These are phyloP conservation scores for Hypanus sabinus DNA, from an alignment of 2,113 vertebrate species.

Conservation along the genomic window DNA sequence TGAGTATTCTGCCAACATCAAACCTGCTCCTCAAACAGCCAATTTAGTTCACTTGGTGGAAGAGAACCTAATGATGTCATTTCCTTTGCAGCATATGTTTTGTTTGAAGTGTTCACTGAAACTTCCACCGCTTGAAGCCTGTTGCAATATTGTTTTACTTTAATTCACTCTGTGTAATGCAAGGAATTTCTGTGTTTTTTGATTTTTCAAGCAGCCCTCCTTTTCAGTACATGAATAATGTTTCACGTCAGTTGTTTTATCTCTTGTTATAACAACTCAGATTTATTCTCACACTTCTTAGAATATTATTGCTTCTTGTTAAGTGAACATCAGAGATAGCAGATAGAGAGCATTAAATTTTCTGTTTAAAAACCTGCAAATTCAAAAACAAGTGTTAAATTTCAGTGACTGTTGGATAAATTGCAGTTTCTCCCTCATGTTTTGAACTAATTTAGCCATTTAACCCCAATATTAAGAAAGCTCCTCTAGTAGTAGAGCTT, in stretches of 20 bases:
- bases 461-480: neutral
- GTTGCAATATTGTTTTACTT: neutral
- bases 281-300: neutral
- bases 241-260: neutral
- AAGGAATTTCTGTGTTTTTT: constrained; percentile 5
- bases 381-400: neutral
- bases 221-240: neutral
- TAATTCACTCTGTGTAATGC: neutral
- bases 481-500: neutral
- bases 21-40: neutral
- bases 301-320: neutral
- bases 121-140: neutral
- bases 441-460: neutral
- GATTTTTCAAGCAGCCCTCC: neutral
- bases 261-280: neutral
- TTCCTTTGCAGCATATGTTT: constrained; percentile 8
- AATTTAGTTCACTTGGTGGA: neutral
- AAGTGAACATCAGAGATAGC: too few species aligned
- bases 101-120: constrained; percentile 4
- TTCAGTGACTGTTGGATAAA: neutral
- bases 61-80: neutral
- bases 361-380: neutral
- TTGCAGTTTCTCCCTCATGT: neutral
- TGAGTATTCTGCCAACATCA: neutral
- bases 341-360: neutral